Evolutionary conservation across 2,888 invertebrate genomes (phyloP).

Genomic region (Pyrrhia umbra): DNA sequence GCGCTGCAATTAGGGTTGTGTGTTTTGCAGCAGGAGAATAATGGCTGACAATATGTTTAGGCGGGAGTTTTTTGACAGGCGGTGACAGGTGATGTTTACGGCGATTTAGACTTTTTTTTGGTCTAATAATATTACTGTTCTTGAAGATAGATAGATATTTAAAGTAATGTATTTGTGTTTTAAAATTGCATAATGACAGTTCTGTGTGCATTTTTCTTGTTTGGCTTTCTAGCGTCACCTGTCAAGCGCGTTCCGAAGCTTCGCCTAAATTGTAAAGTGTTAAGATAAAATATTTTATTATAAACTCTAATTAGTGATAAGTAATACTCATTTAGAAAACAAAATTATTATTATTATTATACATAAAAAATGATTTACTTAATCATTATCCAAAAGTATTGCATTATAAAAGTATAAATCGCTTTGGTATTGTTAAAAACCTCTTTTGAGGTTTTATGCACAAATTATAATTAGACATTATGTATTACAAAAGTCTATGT

Average conservation of each 20-base stretch:
- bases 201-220: no score
- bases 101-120: conserved; percentile 1
- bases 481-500: conserved; percentile 44
- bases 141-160: background rate
- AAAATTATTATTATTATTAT: conserved; percentile 51
- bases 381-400: conserved; percentile 52
- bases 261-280: conserved; percentile 38
- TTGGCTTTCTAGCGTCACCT: no score
- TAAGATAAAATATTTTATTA: conserved; percentile 57
- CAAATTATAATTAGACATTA: conserved; percentile 53
- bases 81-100: conserved; percentile 6
- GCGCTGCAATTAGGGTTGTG: conserved; percentile 70
- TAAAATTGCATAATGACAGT: no score
- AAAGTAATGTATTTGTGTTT: background rate
- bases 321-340: conserved; percentile 65
- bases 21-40: conserved; percentile 85
- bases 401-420: conserved; percentile 37
- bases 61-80: conserved; percentile 49
- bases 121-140: conserved; percentile 11
- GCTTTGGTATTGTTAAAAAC: conserved; percentile 54
- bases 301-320: conserved; percentile 62
- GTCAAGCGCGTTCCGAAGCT: conserved; percentile 4
- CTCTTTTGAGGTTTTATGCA: conserved; percentile 60
- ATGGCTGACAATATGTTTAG: conserved; percentile 83
- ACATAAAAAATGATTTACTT: conserved; percentile 45